Evolutionary conservation across 2,888 invertebrate genomes (phyloP), one percentile per base, ranked within the genome.

Genomic region (Tenodera sinensis): DNA sequence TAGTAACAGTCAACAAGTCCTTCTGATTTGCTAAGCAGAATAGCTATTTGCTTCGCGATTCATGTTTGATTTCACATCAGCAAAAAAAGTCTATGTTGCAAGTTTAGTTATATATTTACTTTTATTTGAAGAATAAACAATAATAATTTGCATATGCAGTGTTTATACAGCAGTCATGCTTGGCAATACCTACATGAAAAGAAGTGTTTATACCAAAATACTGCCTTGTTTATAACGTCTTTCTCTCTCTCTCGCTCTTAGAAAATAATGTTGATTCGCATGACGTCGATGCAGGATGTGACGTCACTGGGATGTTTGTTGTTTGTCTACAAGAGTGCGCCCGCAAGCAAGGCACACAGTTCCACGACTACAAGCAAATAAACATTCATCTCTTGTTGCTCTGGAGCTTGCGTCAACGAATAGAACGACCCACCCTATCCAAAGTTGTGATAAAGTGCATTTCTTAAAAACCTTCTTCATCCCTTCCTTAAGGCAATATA

Each of bases 251-350:
- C 85, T 85, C 84, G 84, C 34, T 85, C 89, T 84, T 54, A 84
- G 54, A 85, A 88, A 88, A 84, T 88, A 88, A 84, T 88, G 84
- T 88, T 20, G 54, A 71, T 71, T 85, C 83, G 71, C 85, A 85
- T 89, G 89, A 89, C 89, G 89, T 89, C 89, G 85, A 88, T 84
- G 89, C 47, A 47, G 89, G 89, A 81, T 85, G 28, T 87, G 87
- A 87, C 87, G 87, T 87, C 87, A 87, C 30, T 27, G 34, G 4
- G 42, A 81, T 89, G 89, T 89, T 89, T 89, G 89, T 89, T 89
- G 89, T 89, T 89, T 89, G 89, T 89, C 89, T 87, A 87, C 83
- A 89, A 83, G 71, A 28, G 54, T 47, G 71, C 86, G 54, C 54
- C 54, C 54, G 54, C 25, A 71, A 71, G 54, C 81, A n/a, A 28